phyloP scores from a whole-genome alignment of 2,888 invertebrate species.

The Cantharis lateralis region DNA sequence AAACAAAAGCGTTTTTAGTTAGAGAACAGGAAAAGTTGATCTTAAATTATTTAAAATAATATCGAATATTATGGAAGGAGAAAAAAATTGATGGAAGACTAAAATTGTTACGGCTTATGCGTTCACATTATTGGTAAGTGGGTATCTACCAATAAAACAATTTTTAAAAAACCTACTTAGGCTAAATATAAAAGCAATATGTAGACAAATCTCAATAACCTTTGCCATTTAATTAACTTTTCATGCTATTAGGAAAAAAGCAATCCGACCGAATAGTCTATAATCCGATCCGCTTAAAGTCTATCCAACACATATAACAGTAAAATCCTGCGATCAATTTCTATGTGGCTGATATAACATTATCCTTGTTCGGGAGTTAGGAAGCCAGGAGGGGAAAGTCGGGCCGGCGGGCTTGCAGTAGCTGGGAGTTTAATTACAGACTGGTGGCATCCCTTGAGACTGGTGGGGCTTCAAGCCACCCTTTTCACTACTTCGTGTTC shows the following conservation, averaged over 20 bases:
- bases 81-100: not conserved
- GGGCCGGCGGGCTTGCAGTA: conserved; percentile 45
- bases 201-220: conserved; percentile 21
- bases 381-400: conserved; percentile 45
- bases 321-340: conserved; percentile 50
- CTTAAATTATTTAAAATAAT: not conserved
- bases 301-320: conserved; percentile 42
- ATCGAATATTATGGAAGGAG: not conserved
- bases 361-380: conserved; percentile 49
- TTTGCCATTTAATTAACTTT: conserved; percentile 36
- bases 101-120: not conserved
- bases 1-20: no score
- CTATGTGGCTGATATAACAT: conserved; percentile 49
- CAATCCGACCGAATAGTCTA: conserved; percentile 38
- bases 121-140: not conserved
- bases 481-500: conserved; percentile 34
- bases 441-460: conserved; percentile 53
- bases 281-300: conserved; percentile 43
- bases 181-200: conserved; percentile 1
- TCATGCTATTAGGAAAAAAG: conserved; percentile 34
- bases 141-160: not conserved
- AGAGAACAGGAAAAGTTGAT: no score
- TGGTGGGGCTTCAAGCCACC: conserved; percentile 49
- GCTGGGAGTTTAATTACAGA: conserved; percentile 56
- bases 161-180: not conserved